phyloP scores from a whole-genome alignment of 1,140 invertebrate species.

The Drosophila watanabei region DNA sequence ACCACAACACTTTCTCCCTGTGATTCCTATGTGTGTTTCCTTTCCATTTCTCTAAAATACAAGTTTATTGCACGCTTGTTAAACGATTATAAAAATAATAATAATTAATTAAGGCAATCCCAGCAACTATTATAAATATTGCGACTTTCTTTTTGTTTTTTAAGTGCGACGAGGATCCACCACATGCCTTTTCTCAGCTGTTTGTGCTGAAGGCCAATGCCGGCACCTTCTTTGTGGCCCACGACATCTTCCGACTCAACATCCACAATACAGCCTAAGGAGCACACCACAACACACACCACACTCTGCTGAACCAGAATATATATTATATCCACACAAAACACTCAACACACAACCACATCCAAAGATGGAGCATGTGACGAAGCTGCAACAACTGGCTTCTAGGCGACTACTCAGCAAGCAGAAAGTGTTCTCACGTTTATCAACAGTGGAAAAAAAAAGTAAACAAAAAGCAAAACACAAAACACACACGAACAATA shows the following conservation, averaged over 20 bases:
- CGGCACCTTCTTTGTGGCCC: slow-evolving; percentile 94
- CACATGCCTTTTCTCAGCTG: slow-evolving; percentile 95
- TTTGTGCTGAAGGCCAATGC: slow-evolving; percentile 95
- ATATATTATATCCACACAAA: slow-evolving; percentile 13
- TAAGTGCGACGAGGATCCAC: slow-evolving; percentile 96
- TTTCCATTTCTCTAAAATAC: background rate
- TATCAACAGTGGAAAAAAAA: slow-evolving; percentile 48
- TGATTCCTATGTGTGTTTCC: slow-evolving; percentile 8
- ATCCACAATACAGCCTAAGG: slow-evolving; percentile 92
- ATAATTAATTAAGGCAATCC: background rate
- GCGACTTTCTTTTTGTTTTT: slow-evolving; percentile 81
- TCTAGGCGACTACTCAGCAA: background rate
- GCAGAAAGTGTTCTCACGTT: slow-evolving; percentile 57
- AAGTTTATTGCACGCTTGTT: slow-evolving; percentile 32
- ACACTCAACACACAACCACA: slow-evolving; percentile 23
- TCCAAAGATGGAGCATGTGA: slow-evolving; percentile 50
- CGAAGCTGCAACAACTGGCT: slow-evolving; percentile 5
- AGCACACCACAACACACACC: background rate
- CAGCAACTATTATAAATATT: background rate
- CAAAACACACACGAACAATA: slow-evolving; percentile 38
- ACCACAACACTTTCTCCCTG: background rate
- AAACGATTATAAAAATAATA: background rate
- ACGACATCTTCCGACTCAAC: slow-evolving; percentile 96
- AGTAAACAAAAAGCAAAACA: slow-evolving; percentile 4
- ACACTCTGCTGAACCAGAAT: background rate